A percentile compares a stretch with the other conserved stretches of the same genome.
Evolutionary conservation across 2,888 invertebrate species (phyloP).

Genomic region (Lasioglossum leucozonium): DNA sequence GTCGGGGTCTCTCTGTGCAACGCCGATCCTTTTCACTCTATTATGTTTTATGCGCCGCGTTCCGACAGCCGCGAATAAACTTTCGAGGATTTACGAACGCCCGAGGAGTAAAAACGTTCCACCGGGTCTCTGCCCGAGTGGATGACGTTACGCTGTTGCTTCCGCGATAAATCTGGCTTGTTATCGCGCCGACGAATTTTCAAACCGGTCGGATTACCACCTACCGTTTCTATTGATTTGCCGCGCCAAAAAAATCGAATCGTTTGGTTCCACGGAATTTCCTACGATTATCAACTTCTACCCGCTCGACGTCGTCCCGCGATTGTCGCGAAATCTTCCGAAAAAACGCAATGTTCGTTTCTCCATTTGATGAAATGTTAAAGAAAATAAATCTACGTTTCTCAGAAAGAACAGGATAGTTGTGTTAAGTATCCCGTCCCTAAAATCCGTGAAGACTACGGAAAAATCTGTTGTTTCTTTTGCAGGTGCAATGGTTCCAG

Average conservation of each 20-base stretch:
- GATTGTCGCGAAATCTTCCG: not conserved
- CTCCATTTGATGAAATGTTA: no score
- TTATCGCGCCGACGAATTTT: constrained; percentile 6
- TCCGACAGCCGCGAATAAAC: constrained; percentile 1
- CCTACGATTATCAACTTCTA: not conserved
- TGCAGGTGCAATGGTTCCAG: constrained; percentile 96
- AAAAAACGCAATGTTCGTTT: not conserved
- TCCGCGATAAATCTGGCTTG: constrained; percentile 2
- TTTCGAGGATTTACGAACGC: not conserved
- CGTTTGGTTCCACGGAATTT: not conserved
- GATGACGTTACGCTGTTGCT: not conserved
- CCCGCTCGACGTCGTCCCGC: not conserved
- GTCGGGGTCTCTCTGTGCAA: not conserved
- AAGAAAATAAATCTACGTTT: not conserved
- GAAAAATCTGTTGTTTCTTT: not conserved
- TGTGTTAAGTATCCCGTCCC: not conserved
- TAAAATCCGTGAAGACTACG: not conserved
- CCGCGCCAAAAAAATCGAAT: not conserved
- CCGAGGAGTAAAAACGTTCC: not conserved
- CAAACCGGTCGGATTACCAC: not conserved
- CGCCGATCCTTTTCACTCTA: constrained; percentile 4
- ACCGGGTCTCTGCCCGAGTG: not conserved
- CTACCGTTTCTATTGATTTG: not conserved
- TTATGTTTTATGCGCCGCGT: constrained; percentile 6
- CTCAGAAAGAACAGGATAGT: not conserved